These are phyloP conservation scores for Nasonovia ribisnigri DNA, from an alignment of 2,888 invertebrate species.

Conservation along the genomic window DNA sequence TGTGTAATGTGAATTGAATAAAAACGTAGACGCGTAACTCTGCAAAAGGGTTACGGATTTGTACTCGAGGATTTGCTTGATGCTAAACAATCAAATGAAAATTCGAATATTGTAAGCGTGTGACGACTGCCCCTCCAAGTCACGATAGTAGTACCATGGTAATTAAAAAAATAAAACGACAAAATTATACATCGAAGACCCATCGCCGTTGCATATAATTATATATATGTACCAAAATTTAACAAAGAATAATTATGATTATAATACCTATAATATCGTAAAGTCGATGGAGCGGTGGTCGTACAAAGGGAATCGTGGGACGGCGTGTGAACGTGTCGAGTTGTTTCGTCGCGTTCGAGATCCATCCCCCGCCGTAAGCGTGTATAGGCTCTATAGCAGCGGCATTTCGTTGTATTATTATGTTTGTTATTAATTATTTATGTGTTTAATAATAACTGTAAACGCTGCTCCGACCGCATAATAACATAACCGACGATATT, in stretches of 20 bases:
- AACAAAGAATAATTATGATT: not conserved
- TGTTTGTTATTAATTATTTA: not conserved
- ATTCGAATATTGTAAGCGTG: not conserved
- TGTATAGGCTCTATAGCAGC: not conserved
- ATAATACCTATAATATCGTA: not conserved
- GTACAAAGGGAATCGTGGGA: not conserved
- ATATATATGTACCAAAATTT: not conserved
- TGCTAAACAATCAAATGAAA: not conserved
- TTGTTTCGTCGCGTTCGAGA: constrained; percentile 29
- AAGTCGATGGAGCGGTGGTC: not conserved
- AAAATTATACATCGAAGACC: not conserved
- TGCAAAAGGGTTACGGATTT: not conserved
- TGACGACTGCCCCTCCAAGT: not conserved
- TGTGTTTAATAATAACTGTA: not conserved
- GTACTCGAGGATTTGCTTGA: not conserved
- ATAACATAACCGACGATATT: not conserved
- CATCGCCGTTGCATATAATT: not conserved
- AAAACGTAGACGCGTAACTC: not conserved
- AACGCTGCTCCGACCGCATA: not conserved
- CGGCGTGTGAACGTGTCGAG: constrained; percentile 34
- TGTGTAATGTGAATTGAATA: not conserved
- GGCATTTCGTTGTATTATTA: not conserved
- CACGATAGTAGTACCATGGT: not conserved
- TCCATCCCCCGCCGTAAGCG: constrained; percentile 6
- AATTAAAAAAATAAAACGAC: not conserved